phyloP scores from a whole-genome alignment of 2,888 invertebrate genomes.

The Lasiommata megera region DNA sequence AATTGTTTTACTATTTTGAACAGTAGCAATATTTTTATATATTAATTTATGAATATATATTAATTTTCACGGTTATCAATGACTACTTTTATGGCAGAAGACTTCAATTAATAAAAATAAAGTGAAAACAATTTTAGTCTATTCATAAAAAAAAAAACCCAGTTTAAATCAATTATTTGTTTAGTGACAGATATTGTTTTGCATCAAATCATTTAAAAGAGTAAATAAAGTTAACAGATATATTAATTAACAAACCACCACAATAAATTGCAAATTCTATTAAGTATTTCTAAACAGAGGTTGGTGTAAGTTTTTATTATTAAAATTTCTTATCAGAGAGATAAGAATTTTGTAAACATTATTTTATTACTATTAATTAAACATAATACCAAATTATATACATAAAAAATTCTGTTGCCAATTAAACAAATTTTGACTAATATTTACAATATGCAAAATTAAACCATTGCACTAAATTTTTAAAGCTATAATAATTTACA shows the following conservation, averaged over 20 bases:
- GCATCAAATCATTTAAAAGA: too few relatives aligned
- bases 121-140: too few relatives aligned
- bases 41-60: too few relatives aligned
- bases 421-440: conserved; percentile 7
- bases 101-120: too few relatives aligned
- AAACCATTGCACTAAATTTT: conserved; percentile 22
- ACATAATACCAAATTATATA: conserved; percentile 10
- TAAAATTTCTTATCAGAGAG: too few relatives aligned
- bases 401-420: conserved; percentile 12
- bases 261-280: not conserved
- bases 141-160: too few relatives aligned
- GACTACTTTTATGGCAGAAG: too few relatives aligned
- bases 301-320: conserved; percentile 3
- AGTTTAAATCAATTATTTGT: too few relatives aligned
- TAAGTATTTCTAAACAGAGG: not conserved
- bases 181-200: too few relatives aligned
- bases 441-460: conserved; percentile 22
- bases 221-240: too few relatives aligned
- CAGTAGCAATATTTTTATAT: not conserved
- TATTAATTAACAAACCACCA: not conserved
- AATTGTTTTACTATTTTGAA: not conserved
- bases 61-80: too few relatives aligned
- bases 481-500: conserved; percentile 24
- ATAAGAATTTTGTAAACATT: too few relatives aligned
- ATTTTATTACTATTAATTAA: not conserved